Conservation (phyloP, 1,140 invertebrate genomes). For the Pentalonia nigronervosa region DNA sequence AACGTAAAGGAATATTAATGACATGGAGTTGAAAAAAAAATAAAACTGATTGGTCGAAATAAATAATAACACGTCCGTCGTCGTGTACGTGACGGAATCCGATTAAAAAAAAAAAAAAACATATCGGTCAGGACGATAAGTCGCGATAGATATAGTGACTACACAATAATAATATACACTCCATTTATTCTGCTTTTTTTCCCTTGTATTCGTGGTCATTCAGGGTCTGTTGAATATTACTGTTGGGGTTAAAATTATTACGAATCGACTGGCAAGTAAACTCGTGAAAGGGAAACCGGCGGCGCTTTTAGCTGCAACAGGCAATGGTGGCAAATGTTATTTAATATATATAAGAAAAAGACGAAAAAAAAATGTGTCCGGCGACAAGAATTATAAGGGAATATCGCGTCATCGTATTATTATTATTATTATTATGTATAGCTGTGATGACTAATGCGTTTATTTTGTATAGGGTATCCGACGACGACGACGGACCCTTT, state of each 20-base stretch:
- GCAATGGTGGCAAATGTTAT: constrained; percentile 1
- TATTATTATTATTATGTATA: constrained; percentile 10
- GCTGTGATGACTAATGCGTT: constrained; percentile 50
- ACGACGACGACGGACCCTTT: neutral
- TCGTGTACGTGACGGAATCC: constrained; percentile 36
- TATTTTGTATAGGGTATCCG: constrained; percentile 43
- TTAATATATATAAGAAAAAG: constrained; percentile 4
- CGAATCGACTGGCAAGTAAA: neutral
- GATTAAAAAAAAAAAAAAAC: constrained; percentile 10
- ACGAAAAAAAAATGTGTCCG: constrained; percentile 21
- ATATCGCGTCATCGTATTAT: neutral
- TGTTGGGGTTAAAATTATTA: constrained; percentile 21
- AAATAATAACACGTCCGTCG: constrained; percentile 29
- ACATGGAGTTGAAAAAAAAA: neutral
- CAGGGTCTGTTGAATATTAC: neutral
- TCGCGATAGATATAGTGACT: neutral
- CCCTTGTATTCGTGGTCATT: neutral
- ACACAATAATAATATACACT: neutral
- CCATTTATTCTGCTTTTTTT: constrained; percentile 38
- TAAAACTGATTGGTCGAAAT: constrained; percentile 20
- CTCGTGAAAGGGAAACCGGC: neutral
- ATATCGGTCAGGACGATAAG: neutral
- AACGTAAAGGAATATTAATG: constrained; percentile 39
- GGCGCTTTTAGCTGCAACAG: constrained; percentile 16
- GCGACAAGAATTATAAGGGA: constrained; percentile 26